phyloP scores from a whole-genome alignment of 2,113 vertebrate genomes.

The Cryptotis parvus region DNA sequence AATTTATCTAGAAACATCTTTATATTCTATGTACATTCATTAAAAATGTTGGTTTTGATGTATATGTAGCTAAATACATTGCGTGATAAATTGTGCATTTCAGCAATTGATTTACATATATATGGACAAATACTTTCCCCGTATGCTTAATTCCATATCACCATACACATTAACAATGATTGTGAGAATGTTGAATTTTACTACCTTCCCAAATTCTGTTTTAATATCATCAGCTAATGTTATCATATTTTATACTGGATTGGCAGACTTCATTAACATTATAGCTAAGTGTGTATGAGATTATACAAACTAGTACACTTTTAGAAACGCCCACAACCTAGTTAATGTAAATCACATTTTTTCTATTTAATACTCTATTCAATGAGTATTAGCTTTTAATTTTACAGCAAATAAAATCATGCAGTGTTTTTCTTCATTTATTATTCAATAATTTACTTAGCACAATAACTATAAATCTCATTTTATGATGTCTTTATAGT shows the following conservation, averaged over 20 bases:
- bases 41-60: background rate
- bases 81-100: background rate
- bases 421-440: background rate
- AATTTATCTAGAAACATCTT: background rate
- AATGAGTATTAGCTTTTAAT: background rate
- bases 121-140: background rate
- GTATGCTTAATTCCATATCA: background rate
- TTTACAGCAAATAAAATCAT: background rate
- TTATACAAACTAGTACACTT: background rate
- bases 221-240: background rate
- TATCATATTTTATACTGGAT: background rate
- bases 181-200: background rate
- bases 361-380: no score
- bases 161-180: background rate
- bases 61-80: no score
- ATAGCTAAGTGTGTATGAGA: background rate
- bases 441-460: background rate
- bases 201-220: background rate
- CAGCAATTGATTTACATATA: background rate
- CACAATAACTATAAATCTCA: background rate
- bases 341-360: background rate
- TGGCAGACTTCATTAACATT: background rate
- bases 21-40: background rate
- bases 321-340: background rate
- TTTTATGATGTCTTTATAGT: background rate